Percentiles rank a stretch among this genome's conserved stretches.
Conservation (phyloP, 1,140 invertebrate species). For the Drosophila miranda region DNA sequence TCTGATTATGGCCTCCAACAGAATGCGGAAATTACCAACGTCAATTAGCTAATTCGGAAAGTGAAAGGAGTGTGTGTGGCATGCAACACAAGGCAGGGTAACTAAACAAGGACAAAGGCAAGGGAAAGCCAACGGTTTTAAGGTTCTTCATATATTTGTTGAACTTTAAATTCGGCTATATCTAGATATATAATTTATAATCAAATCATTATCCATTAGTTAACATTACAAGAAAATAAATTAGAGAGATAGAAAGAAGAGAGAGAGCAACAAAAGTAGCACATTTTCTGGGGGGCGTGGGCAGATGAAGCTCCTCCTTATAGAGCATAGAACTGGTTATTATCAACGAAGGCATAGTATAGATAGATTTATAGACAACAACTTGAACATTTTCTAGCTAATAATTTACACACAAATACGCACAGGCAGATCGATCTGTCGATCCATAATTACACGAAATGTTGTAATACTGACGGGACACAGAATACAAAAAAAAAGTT, state of each 20-base stretch:
- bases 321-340: too few relatives aligned
- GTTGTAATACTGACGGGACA: slow-evolving; percentile 32
- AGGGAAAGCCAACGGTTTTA: background rate
- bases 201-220: slow-evolving; percentile 37
- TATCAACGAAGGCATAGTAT: too few relatives aligned
- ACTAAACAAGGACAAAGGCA: background rate
- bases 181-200: slow-evolving; percentile 3
- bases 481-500: slow-evolving; percentile 25
- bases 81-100: slow-evolving; percentile 2
- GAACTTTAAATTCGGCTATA: slow-evolving; percentile 17
- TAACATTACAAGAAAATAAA: slow-evolving; percentile 39
- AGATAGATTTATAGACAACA: slow-evolving; percentile 19
- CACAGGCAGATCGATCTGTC: slow-evolving; percentile 1
- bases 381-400: slow-evolving; percentile 54
- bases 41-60: slow-evolving; percentile 47
- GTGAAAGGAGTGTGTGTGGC: slow-evolving; percentile 19
- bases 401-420: slow-evolving; percentile 60
- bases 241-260: slow-evolving; percentile 7
- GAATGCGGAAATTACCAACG: slow-evolving; percentile 47
- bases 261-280: background rate
- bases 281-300: background rate
- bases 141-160: background rate
- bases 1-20: slow-evolving; percentile 22
- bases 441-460: slow-evolving; percentile 36
- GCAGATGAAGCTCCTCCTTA: background rate